Percentiles rank a stretch among this genome's conserved stretches.
phyloP scores from a whole-genome alignment of 2,888 invertebrate species.

The Ochropacha duplaris region DNA sequence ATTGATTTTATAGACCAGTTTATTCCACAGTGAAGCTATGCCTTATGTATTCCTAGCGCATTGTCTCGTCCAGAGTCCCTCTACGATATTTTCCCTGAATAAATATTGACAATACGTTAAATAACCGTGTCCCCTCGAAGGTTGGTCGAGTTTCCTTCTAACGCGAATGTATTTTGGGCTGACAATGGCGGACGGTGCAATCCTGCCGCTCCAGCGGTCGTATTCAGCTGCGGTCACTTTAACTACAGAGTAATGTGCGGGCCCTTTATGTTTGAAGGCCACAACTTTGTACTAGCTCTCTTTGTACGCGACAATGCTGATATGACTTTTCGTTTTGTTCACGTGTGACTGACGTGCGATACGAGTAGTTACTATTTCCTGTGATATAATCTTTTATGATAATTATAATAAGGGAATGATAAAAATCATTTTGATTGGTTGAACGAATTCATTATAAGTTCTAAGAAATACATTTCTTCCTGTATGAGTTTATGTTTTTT shows the following conservation, averaged over 20 bases:
- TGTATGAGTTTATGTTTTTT: no score
- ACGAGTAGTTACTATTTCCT: no score
- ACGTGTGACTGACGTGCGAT: no score
- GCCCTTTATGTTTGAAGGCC: constrained; percentile 61
- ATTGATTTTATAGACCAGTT: background rate
- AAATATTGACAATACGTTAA: background rate
- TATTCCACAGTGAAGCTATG: background rate
- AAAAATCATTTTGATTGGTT: no score
- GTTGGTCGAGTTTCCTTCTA: constrained; percentile 1
- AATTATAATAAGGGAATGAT: no score
- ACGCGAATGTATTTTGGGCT: background rate
- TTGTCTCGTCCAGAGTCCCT: background rate
- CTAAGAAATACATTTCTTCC: no score
- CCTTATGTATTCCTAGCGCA: background rate
- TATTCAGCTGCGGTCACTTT: constrained; percentile 62
- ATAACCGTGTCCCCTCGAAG: background rate
- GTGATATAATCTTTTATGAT: no score
- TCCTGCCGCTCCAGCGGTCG: constrained; percentile 49
- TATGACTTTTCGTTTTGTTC: constrained; percentile 38
- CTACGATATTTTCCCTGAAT: background rate
- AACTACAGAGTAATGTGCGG: constrained; percentile 61
- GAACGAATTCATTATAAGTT: no score
- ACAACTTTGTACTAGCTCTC: constrained; percentile 48
- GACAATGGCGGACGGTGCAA: constrained; percentile 26
- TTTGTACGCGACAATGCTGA: constrained; percentile 47